Evolutionary conservation across 2,113 vertebrate species (phyloP).

Genomic region (Peucedramus taeniatus): DNA sequence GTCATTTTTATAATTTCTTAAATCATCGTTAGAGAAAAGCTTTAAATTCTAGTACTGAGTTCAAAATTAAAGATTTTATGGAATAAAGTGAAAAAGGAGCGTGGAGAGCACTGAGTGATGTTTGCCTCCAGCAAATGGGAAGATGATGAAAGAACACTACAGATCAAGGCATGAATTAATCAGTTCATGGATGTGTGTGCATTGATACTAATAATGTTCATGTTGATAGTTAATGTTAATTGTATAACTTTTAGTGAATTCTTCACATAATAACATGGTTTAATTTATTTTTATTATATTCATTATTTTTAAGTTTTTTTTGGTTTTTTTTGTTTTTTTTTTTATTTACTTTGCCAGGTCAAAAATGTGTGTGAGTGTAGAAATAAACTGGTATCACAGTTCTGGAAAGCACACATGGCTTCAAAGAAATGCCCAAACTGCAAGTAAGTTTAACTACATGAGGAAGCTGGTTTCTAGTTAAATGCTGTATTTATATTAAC

Average conservation of each 20-base stretch:
- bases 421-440: conserved; percentile 86
- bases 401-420: conserved; percentile 86
- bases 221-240: background rate
- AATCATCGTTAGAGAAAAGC: background rate
- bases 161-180: background rate
- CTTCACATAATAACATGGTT: background rate
- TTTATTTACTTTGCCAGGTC: conserved; percentile 70
- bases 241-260: background rate
- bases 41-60: background rate
- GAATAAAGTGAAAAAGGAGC: background rate
- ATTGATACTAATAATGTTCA: background rate
- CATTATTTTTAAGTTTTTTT: background rate
- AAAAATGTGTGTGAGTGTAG: conserved; percentile 90
- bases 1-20: background rate
- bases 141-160: background rate
- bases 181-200: background rate
- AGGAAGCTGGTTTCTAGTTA: background rate
- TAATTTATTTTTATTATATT: background rate
- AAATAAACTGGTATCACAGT: conserved; percentile 77
- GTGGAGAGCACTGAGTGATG: background rate
- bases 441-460: conserved; percentile 75
- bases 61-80: background rate
- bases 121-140: background rate
- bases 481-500: background rate
- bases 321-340: no score